These are phyloP conservation scores for Zelostemma sp. DNA, from an alignment of 1,140 invertebrate genomes.

Conservation along the genomic window DNA sequence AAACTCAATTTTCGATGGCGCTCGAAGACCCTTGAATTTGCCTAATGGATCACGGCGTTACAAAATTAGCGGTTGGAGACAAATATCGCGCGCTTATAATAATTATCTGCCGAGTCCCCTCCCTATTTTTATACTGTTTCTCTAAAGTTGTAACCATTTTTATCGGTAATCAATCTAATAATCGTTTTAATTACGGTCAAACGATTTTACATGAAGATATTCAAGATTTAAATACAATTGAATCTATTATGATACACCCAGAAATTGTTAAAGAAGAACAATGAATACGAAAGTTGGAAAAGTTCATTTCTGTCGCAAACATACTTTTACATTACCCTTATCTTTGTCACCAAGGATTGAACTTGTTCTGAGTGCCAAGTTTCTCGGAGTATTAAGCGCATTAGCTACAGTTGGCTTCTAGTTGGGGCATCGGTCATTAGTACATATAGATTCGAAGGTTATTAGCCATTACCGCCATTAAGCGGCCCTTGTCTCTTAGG, in stretches of 20 bases:
- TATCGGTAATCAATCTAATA: too few relatives aligned
- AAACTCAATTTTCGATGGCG: constrained; percentile 40
- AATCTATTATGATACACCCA: too few relatives aligned
- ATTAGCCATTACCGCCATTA: constrained; percentile 65
- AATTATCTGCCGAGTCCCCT: background rate
- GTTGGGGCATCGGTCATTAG: constrained; percentile 63
- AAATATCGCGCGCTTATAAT: background rate
- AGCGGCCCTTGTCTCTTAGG: constrained; percentile 42
- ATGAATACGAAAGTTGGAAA: background rate
- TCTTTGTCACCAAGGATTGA: constrained; percentile 14
- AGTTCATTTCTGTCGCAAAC: constrained; percentile 1
- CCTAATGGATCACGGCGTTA: constrained; percentile 46
- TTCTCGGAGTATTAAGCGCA: constrained; percentile 56
- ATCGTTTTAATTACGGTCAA: too few relatives aligned
- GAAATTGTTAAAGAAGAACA: too few relatives aligned
- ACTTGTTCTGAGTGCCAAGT: constrained; percentile 62
- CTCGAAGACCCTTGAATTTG: constrained; percentile 41
- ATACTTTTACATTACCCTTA: background rate
- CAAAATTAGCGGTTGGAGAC: constrained; percentile 38
- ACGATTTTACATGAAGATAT: too few relatives aligned
- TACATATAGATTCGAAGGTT: constrained; percentile 64
- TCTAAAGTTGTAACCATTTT: too few relatives aligned
- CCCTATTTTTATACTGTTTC: too few relatives aligned
- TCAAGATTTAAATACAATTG: too few relatives aligned
- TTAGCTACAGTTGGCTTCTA: constrained; percentile 59